Conservation (phyloP, 2,888 invertebrate species). For the Brachylomia viminalis region DNA sequence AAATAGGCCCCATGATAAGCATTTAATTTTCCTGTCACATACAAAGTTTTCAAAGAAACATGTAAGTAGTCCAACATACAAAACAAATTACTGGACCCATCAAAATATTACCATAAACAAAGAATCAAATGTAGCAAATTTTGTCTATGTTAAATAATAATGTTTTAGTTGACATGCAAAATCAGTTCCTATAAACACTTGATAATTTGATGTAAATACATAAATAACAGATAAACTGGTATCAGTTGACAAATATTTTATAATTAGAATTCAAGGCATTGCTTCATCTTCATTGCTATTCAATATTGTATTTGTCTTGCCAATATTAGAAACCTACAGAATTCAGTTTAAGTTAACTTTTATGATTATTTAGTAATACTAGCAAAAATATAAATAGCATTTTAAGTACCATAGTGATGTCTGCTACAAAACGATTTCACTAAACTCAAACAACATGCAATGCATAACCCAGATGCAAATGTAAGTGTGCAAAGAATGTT, state of each 20-base stretch:
- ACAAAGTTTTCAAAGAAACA: not conserved
- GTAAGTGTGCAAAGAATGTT: not conserved
- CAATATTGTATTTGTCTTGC: slow-evolving; percentile 7
- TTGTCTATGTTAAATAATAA: not conserved
- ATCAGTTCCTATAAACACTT: not conserved
- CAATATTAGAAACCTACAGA: not conserved
- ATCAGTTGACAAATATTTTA: no score
- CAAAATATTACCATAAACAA: not conserved
- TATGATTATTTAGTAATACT: not conserved
- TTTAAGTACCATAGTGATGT: not conserved
- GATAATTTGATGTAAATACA: not conserved
- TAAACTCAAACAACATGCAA: slow-evolving; percentile 2
- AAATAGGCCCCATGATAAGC: no score
- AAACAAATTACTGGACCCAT: not conserved
- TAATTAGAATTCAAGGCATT: not conserved
- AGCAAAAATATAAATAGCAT: slow-evolving; percentile 4
- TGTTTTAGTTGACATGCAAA: not conserved
- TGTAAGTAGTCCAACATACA: not conserved
- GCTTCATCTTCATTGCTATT: slow-evolving; percentile 9
- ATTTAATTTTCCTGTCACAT: not conserved
- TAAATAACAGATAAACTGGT: not conserved
- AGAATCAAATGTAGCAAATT: not conserved
- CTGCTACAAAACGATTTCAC: not conserved
- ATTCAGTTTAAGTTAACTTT: not conserved
- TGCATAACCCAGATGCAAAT: not conserved